Evolutionary conservation across 2,113 vertebrate genomes (phyloP).

Genomic region (Nyctibius bracteatus): DNA sequence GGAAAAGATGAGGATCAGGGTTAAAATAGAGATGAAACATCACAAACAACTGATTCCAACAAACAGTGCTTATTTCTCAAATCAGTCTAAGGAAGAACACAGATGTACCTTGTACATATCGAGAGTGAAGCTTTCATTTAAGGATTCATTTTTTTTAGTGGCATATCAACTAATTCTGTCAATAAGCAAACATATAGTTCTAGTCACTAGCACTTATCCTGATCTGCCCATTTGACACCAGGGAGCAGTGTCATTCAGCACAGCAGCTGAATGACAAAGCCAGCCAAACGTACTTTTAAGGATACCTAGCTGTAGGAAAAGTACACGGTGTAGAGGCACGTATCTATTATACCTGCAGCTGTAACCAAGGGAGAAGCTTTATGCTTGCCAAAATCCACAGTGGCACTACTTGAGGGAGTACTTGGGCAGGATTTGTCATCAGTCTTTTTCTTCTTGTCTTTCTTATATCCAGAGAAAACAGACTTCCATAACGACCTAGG

Average conservation of each 20-base stretch:
- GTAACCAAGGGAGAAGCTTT: conserved; percentile 70
- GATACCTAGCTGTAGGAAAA: background rate
- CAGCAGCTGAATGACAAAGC: background rate
- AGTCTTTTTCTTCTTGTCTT: conserved; percentile 92
- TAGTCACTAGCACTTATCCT: background rate
- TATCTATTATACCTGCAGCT: conserved; percentile 76
- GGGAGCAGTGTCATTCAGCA: background rate
- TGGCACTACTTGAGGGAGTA: conserved; percentile 88
- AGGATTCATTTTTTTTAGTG: background rate
- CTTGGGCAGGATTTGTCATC: conserved; percentile 88
- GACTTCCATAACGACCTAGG: conserved; percentile 94
- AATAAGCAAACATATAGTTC: background rate
- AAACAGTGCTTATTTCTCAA: background rate
- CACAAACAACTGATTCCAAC: background rate
- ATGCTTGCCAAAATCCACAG: conserved; percentile 85
- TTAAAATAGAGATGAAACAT: background rate
- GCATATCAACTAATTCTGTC: background rate
- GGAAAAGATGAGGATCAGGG: background rate
- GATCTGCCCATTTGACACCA: background rate
- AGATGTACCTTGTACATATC: background rate
- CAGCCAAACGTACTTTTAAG: background rate
- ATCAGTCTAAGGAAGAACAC: background rate
- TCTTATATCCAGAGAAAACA: conserved; percentile 95
- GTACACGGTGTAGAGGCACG: rapidly evolving
- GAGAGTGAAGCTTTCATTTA: background rate